A percentile compares a stretch with the other conserved stretches of the same genome.
Conservation (phyloP, 2,888 invertebrate genomes). For the Pollenia angustigena region DNA sequence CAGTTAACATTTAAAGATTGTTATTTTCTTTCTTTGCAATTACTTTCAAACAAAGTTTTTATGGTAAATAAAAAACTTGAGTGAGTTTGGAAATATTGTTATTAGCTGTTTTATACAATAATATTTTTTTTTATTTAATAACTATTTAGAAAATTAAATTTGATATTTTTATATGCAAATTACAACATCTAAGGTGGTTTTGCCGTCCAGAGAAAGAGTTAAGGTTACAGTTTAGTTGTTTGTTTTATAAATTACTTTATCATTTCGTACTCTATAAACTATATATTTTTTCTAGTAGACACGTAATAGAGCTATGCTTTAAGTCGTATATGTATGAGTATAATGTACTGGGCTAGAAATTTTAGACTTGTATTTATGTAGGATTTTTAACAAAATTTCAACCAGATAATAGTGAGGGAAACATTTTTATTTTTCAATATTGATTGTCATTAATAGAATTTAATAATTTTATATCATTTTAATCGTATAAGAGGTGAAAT, state of each 20-base stretch:
- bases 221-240: conserved; percentile 40
- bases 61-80: too few relatives aligned
- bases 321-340: conserved; percentile 5
- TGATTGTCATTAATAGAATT: conserved; percentile 6
- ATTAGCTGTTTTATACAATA: background rate
- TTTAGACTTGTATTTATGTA: background rate
- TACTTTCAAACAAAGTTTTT: too few relatives aligned
- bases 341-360: background rate
- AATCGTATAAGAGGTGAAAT: background rate
- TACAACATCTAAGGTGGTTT: conserved; percentile 84
- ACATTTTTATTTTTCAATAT: background rate
- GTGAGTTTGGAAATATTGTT: background rate
- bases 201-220: conserved; percentile 81
- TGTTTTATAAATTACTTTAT: background rate
- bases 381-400: too few relatives aligned
- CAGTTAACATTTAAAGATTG: too few relatives aligned
- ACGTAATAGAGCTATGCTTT: background rate
- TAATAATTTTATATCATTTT: background rate
- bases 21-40: too few relatives aligned
- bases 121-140: background rate
- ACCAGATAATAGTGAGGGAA: too few relatives aligned
- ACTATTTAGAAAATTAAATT: conserved; percentile 1
- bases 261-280: background rate
- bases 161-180: conserved; percentile 42
- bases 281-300: background rate